Evolutionary conservation across 2,113 vertebrate species (phyloP).

Genomic region (Piprites chloris): DNA sequence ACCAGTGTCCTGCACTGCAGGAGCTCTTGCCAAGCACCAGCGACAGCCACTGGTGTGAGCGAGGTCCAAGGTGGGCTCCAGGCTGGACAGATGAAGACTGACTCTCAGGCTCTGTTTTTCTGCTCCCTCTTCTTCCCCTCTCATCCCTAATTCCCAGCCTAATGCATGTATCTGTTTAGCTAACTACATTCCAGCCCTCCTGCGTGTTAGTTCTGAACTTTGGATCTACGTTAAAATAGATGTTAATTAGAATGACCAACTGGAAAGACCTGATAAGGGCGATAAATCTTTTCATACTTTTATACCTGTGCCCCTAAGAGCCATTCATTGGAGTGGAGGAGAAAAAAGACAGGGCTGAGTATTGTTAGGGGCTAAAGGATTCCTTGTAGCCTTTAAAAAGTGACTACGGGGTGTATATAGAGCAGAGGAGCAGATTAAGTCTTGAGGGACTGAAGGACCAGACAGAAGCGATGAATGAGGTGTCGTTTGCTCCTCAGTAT

Average conservation of each 20-base stretch:
- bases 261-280: not conserved
- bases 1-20: not conserved
- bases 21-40: not conserved
- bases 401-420: rapidly evolving
- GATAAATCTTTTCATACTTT: not conserved
- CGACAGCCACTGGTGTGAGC: too few relatives aligned
- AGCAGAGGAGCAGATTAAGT: not conserved
- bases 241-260: not conserved
- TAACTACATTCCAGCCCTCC: not conserved
- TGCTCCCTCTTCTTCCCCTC: not conserved
- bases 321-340: not conserved
- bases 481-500: rapidly evolving
- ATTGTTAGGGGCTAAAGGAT: not conserved
- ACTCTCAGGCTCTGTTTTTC: not conserved
- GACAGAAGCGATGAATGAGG: not conserved
- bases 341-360: not conserved
- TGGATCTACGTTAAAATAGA: not conserved
- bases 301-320: not conserved
- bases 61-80: not conserved
- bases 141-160: not conserved
- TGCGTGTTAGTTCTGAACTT: not conserved
- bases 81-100: not conserved
- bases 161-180: not conserved
- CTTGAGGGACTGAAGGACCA: not conserved
- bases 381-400: not conserved